Evolutionary conservation across 1,140 invertebrate species (phyloP), one percentile per base, ranked within the genome.

Genomic region (Dendrolimus punctatus): DNA sequence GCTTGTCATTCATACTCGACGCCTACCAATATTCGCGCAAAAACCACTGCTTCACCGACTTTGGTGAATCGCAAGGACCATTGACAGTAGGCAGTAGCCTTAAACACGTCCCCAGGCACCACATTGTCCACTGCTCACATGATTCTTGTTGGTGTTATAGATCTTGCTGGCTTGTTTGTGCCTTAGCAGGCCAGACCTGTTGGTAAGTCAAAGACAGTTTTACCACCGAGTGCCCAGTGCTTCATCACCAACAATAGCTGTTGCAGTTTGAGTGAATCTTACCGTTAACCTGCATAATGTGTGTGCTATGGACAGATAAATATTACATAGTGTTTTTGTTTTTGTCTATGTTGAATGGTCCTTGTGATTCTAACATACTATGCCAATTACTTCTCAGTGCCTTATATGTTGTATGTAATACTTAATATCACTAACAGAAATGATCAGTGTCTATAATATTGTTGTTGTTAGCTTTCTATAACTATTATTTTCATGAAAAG

Each of bases 161-260:
- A 90, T 90, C 88, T 90, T 90, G 89, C 89, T 90, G 89, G 90
- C 90, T 90, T 90, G 90, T 89, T 90, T 90, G 89, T 90, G 90
- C 89, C 89, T 90, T 89, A 88, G 87, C 84, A 90, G 90, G 89
- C 90, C 90, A 90, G 90, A 90, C 88, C 88, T 90, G 85, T 89
- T 90, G 90, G 90, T 90, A 90, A 90, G 90, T 90, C 57, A 76
- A 84, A 80, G 76, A 80, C 55, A 58, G 77, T 59, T 61, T 66
- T 68, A 73, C 23, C 23, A 23, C 55, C 67, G 70, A 73, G 71
- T 76, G 81, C 79, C 58, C 64, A 71, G 66, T 68, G 79, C 81
- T 85, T 83, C 64, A 66, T 65, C 71, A 77, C 77, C 73, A 76
- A 69, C 73, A 75, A 78, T 81, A 39, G 78, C 82, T 82, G 72